phyloP scores from a whole-genome alignment of 1,140 invertebrate species.

The Drosophila fuyamai region DNA sequence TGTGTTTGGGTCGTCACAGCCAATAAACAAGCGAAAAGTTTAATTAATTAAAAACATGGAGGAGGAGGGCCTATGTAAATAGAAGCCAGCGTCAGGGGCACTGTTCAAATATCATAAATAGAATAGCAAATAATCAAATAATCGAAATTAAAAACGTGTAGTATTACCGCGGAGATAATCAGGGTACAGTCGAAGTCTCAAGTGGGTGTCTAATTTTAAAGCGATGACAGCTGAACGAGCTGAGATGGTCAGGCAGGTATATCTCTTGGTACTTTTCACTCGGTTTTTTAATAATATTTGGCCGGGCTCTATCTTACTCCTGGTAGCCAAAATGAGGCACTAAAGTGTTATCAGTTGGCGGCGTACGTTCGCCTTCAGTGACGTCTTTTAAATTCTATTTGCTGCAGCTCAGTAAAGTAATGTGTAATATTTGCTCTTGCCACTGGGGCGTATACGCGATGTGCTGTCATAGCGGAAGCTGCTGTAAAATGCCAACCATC shows the following conservation, averaged over 20 bases:
- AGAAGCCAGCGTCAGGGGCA: conserved; percentile 21
- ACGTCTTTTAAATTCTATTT: conserved; percentile 66
- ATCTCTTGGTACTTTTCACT: conserved; percentile 24
- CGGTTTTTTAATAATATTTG: conserved; percentile 20
- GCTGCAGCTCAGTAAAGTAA: conserved; percentile 20
- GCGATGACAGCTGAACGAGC: conserved; percentile 44
- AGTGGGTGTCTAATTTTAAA: conserved; percentile 64
- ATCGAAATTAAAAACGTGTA: conserved; percentile 54
- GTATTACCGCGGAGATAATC: conserved; percentile 55
- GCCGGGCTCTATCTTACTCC: not conserved
- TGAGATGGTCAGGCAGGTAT: conserved; percentile 37
- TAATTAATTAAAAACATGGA: conserved; percentile 65
- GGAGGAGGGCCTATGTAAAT: conserved; percentile 33
- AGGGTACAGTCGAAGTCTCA: conserved; percentile 13
- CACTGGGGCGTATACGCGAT: conserved; percentile 64
- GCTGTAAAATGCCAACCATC: conserved; percentile 55
- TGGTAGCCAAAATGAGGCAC: conserved; percentile 45
- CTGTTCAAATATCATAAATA: conserved; percentile 57
- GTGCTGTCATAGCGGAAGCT: conserved; percentile 44
- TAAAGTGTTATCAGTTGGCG: conserved; percentile 54
- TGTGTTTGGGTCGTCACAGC: conserved; percentile 63
- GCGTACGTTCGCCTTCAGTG: conserved; percentile 57
- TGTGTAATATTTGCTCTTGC: conserved; percentile 55
- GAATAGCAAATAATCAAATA: conserved; percentile 63
- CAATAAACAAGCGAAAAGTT: conserved; percentile 57